Evolutionary conservation across 2,797 vertebrate genomes (phyloP).

Genomic region (Neoniphon sammara): DNA sequence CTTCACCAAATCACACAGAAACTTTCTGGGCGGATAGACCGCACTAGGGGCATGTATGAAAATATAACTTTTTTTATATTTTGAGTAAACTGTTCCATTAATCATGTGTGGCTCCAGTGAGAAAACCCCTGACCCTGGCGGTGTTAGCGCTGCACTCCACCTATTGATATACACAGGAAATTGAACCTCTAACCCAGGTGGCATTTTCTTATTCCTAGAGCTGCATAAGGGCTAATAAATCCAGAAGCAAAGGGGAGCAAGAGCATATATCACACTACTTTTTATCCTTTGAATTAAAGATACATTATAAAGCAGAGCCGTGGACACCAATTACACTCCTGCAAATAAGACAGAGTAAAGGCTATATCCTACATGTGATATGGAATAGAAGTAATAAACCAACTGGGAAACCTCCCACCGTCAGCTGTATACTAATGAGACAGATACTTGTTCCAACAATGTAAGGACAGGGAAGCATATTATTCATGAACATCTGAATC

Average conservation of each 20-base stretch:
- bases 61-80: no score
- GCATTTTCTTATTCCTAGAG: no score
- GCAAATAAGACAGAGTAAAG: background rate
- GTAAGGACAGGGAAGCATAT: conserved; percentile 2
- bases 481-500: conserved; percentile 19
- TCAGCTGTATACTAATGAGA: conserved; percentile 17
- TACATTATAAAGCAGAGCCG: background rate
- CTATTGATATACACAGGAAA: no score
- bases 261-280: background rate
- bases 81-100: no score
- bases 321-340: conserved; percentile 4
- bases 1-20: no score
- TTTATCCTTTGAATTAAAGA: background rate
- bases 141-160: no score
- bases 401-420: conserved; percentile 14
- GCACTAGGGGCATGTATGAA: no score
- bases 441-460: background rate
- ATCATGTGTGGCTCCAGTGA: no score
- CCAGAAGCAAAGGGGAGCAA: background rate
- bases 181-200: no score
- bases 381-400: conserved; percentile 10
- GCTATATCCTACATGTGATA: conserved; percentile 1
- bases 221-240: background rate
- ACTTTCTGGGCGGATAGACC: no score
- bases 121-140: no score